Evolutionary conservation across 2,797 vertebrate species (phyloP).

Genomic region (Rhyacichthys aspro): DNA sequence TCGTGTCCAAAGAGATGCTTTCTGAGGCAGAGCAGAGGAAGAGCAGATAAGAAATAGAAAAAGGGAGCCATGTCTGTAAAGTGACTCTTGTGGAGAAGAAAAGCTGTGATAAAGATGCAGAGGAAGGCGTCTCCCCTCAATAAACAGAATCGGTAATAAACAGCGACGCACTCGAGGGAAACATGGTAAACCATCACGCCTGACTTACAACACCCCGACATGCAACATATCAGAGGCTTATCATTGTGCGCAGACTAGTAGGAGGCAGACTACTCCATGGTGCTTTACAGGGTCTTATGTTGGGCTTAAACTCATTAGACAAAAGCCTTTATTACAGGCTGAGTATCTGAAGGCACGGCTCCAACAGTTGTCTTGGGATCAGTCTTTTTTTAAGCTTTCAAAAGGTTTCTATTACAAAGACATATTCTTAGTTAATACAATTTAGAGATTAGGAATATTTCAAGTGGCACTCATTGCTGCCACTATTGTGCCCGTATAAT

Average conservation of each 20-base stretch:
- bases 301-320: conserved; percentile 66
- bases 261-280: conserved; percentile 53
- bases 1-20: conserved; percentile 56
- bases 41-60: conserved; percentile 28
- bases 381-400: conserved; percentile 42
- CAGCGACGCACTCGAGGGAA: conserved; percentile 62
- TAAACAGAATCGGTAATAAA: conserved; percentile 74
- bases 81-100: conserved; percentile 25
- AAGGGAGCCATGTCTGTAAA: conserved; percentile 19
- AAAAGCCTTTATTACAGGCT: conserved; percentile 56
- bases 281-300: conserved; percentile 48
- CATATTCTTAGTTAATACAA: conserved; percentile 46
- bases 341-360: conserved; percentile 42
- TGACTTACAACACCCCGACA: conserved; percentile 57
- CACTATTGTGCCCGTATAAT: conserved; percentile 20
- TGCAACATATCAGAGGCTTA: conserved; percentile 66
- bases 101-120: conserved; percentile 30
- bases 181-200: conserved; percentile 47
- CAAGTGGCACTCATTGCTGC: conserved; percentile 41
- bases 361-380: conserved; percentile 40
- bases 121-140: conserved; percentile 51
- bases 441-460: conserved; percentile 56
- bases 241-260: conserved; percentile 56
- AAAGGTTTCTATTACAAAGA: conserved; percentile 48
- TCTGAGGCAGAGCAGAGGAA: conserved; percentile 36